Conservation (phyloP, 35 echinoderm and acorn worm species). For the Lytechinus pictus region DNA sequence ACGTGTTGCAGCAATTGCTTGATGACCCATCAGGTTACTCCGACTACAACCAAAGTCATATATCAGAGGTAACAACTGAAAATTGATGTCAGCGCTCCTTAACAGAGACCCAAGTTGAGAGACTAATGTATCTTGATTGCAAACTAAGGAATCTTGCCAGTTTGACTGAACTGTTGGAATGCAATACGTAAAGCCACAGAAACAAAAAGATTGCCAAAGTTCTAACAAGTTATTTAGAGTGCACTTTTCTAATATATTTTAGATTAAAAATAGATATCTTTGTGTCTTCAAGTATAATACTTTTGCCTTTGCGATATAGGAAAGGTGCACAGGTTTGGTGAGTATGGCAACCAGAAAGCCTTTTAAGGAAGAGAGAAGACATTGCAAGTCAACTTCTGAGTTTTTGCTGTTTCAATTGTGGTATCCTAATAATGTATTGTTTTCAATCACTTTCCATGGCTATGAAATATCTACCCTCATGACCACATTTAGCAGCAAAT, state of each 20-base stretch:
- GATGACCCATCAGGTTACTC: neutral
- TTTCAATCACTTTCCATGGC: conserved; percentile 42
- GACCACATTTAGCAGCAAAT: conserved; percentile 28
- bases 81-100: neutral
- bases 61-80: neutral
- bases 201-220: neutral
- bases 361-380: neutral
- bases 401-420: conserved; percentile 21
- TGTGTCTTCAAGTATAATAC: neutral
- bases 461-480: neutral
- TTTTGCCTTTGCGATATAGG: neutral
- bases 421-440: conserved; percentile 25
- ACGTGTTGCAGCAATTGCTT: neutral
- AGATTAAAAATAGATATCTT: neutral
- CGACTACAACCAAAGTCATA: neutral
- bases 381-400: neutral
- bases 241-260: neutral
- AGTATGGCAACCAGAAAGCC: neutral
- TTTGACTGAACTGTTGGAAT: neutral
- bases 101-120: neutral
- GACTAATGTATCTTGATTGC: neutral
- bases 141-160: neutral
- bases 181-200: neutral
- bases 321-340: neutral
- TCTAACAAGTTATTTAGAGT: neutral